Evolutionary conservation across 2,888 invertebrate species (phyloP), one percentile per base, ranked within the genome.

Genomic region (Glaucopsyche alexis): DNA sequence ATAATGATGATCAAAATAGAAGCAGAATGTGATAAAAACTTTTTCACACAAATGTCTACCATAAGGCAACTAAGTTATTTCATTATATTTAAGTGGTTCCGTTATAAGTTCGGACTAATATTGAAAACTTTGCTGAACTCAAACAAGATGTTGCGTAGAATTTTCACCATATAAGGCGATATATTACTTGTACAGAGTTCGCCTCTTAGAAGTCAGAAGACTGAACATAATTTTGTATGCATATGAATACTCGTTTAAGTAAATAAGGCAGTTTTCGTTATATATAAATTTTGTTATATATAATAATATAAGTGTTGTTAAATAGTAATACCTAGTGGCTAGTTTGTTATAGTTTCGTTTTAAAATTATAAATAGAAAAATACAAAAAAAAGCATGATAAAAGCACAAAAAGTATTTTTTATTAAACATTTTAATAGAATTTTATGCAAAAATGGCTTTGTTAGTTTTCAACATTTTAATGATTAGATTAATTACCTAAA

Each of bases 1-100:
- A 29, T 29, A 29, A 38, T 60, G 29, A 60, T 29, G 60, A 29
- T 29, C 29, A 29, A 29, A 60, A 60, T 29, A 60, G 29, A 5
- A 60, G 60, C 60, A 60, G 16, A 60, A 60, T 60, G 29, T 60
- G 60, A 60, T 60, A 60, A 29, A 60, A 60, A 60, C 60, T 60
- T 60, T 60, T 60, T 60, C 60, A 29, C 60, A 60, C 29, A 60
- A 60, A 60, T 60, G 29, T 60, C 29, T 29, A 16, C 42, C 45
- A 42, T 45, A 29, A 29, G 42, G 67, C 19, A 67, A 45, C 45
- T 16, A 67, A 67, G 67, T 67, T 67, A 67, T 67, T 67, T 67
- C 67, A 67, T 67, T 67, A 67, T 67, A 67, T 67, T 67, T 67
- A 67, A 13, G 67, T 19, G 67, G 67, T 45, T 67, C 42, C 16